These are phyloP conservation scores for Aplochiton taeniatus DNA, from an alignment of 2,797 vertebrate genomes.

Conservation along the genomic window DNA sequence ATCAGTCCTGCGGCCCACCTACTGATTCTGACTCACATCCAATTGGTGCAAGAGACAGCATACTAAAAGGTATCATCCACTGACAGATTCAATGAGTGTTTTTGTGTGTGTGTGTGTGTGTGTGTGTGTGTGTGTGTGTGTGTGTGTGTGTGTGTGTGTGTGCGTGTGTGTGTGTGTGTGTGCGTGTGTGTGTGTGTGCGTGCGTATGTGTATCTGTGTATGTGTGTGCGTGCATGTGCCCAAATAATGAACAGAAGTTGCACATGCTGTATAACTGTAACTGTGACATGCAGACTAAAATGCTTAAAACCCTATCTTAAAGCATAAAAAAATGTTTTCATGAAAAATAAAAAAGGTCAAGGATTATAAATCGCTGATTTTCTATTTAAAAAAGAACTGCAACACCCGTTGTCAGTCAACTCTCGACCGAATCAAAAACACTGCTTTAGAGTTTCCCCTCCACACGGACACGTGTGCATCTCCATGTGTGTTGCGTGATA, in stretches of 20 bases:
- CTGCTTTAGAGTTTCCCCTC: too few species aligned
- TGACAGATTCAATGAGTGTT: neutral
- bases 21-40: conserved; percentile 50
- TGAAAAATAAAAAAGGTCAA: too few species aligned
- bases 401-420: too few species aligned
- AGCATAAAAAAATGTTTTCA: too few species aligned
- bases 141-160: neutral
- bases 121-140: neutral
- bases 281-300: too few species aligned
- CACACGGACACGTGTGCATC: conserved; percentile 11
- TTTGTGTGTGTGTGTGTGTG: too few species aligned
- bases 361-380: too few species aligned
- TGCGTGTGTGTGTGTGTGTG: conserved; percentile 17
- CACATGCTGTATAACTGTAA: too few species aligned
- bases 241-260: too few species aligned
- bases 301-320: too few species aligned
- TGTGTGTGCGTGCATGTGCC: neutral
- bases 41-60: conserved; percentile 46
- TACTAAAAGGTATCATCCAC: conserved; percentile 33
- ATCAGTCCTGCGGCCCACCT: conserved; percentile 28
- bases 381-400: too few species aligned
- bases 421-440: too few species aligned
- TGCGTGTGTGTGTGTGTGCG: conserved; percentile 17
- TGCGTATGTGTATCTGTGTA: conserved; percentile 18
- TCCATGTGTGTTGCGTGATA: conserved; percentile 31